Base-by-base conservation (phyloP, 2,797 vertebrate species). In the Argya squamiceps region DNA sequence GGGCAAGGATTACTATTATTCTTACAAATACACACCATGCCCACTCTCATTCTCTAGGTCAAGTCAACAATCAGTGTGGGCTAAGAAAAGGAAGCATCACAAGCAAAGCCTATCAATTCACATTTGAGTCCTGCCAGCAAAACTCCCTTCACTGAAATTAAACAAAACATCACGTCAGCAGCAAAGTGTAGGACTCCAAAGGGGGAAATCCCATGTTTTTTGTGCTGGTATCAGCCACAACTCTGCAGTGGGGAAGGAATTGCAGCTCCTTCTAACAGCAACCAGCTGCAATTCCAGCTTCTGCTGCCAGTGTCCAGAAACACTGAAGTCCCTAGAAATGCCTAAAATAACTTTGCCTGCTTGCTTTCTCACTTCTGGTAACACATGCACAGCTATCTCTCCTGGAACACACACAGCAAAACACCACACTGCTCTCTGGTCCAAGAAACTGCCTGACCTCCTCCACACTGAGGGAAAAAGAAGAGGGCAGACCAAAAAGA, bases 371-470 rank as follows among this genome's bases (percentile, higher is more conserved):
- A 63, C 12, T 16, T 26, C 43, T 36, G 46, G n/a, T 14, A 82
- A 43, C 50, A 50, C 5, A 21, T 4, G 32, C 16, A 6, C 2
- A 77, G 29, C 49, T 71, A 17, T 16, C 11, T 1, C 15, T 64
- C 52, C 64, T 8, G 22, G 9, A 56, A 68, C 8, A 23, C 0
- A 0, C 15, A 39, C 10, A 85, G 12, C 6, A 34, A 78, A 68
- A 53, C 37, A 68, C 27, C 37, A 27, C 3, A 6, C 23, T 67
- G 36, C 39, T 56, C 29, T 27, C 56, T 68, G 27, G 19, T 17
- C 19, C 43, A 36, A 68, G 60, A 74, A 80, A 64, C n/a, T 50
- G 8, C 22, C 10, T 0, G 0, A n/a, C n/a, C 39, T 59, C 47
- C 18, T 26, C 22, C 68, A 64, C 14, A 1, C 0, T 43, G 41